phyloP scores from a whole-genome alignment of 2,888 invertebrate genomes.

The Cheilosia pagana region DNA sequence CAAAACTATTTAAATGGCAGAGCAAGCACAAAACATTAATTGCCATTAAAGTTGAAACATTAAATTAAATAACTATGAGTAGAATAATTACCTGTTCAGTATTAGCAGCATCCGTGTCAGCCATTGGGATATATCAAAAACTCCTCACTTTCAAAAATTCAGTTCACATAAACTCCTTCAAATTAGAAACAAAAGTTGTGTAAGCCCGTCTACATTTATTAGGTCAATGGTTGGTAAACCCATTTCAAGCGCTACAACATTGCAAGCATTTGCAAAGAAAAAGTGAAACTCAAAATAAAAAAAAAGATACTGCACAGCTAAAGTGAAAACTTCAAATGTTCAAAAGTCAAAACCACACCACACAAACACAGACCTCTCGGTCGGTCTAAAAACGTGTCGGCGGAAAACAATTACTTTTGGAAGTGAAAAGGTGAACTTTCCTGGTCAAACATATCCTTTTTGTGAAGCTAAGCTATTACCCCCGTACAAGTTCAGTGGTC shows the following conservation, averaged over 20 bases:
- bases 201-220: not conserved
- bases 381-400: constrained; percentile 39
- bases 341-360: constrained; percentile 29
- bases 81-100: constrained; percentile 47
- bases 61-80: not conserved
- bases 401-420: constrained; percentile 61
- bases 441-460: constrained; percentile 61
- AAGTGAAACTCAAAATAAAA: constrained; percentile 20
- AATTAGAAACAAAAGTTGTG: not conserved
- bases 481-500: constrained; percentile 61
- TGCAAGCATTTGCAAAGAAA: constrained; percentile 21
- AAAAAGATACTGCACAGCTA: not conserved
- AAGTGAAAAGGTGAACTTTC: constrained; percentile 35
- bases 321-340: constrained; percentile 47
- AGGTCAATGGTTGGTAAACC: not conserved
- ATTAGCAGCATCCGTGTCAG: constrained; percentile 48
- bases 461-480: constrained; percentile 29
- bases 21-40: too few species aligned
- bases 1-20: too few species aligned
- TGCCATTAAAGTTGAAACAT: not conserved
- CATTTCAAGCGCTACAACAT: not conserved
- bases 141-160: constrained; percentile 5
- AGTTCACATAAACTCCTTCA: constrained; percentile 20
- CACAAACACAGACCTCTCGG: not conserved
- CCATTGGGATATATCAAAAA: constrained; percentile 23